These are phyloP conservation scores for Neomorphus geoffroyi DNA, from an alignment of 2,797 vertebrate species.

Conservation along the genomic window DNA sequence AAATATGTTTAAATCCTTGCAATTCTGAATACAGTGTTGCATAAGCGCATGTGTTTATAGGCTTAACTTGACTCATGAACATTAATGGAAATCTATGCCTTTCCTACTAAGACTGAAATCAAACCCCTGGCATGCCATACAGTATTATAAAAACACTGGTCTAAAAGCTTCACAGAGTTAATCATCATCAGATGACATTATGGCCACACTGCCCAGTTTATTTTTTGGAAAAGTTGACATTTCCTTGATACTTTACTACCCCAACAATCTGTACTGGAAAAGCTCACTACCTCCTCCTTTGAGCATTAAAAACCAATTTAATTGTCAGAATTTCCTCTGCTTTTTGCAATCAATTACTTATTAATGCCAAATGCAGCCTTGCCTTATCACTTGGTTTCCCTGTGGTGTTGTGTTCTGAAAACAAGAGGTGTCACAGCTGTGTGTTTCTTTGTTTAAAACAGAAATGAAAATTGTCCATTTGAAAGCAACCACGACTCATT, in stretches of 20 bases:
- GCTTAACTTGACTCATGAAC: not conserved
- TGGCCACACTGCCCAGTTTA: not conserved
- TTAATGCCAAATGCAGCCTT: constrained; percentile 30
- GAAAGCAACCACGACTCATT: constrained; percentile 29
- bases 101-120: not conserved
- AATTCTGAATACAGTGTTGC: not conserved
- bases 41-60: not conserved
- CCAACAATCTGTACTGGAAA: not conserved
- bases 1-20: not conserved
- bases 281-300: not conserved
- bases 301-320: constrained; percentile 18
- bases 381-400: constrained; percentile 30
- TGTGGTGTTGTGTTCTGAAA: constrained; percentile 54
- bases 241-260: not conserved
- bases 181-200: not conserved
- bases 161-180: not conserved
- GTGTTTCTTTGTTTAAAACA: constrained; percentile 42
- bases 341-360: constrained; percentile 54
- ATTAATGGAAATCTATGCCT: not conserved
- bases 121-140: not conserved
- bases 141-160: not conserved
- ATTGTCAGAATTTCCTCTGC: constrained; percentile 31
- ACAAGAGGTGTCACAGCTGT: constrained; percentile 52
- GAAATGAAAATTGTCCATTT: constrained; percentile 54
- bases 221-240: not conserved